Percentiles rank a stretch among this genome's conserved stretches.
phyloP scores from a whole-genome alignment of 2,113 vertebrate species.

The Anguilla japonica region DNA sequence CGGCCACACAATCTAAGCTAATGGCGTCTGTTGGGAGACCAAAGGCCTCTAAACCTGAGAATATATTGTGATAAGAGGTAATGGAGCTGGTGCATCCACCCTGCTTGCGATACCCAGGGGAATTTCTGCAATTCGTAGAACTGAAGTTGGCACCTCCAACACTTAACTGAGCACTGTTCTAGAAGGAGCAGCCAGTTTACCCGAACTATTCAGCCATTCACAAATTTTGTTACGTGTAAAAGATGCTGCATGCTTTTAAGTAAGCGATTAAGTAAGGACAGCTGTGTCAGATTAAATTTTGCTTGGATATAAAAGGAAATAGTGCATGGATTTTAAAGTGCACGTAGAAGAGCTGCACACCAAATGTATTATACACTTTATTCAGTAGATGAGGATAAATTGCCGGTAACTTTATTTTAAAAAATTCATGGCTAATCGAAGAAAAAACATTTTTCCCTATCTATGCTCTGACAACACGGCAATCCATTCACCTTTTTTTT shows the following conservation, averaged over 20 bases:
- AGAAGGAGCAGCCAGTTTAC: neutral
- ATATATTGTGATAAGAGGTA: neutral
- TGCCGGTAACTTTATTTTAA: neutral
- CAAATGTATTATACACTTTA: neutral
- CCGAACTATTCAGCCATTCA: neutral
- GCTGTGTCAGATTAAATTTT: neutral
- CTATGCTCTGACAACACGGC: neutral
- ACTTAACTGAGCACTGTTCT: neutral
- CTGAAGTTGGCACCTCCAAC: neutral
- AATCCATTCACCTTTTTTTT: neutral
- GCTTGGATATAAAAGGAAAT: constrained; percentile 1
- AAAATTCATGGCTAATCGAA: neutral
- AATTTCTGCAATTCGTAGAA: neutral
- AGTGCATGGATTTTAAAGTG: neutral
- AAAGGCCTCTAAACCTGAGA: neutral
- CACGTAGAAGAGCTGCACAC: neutral
- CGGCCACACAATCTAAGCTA: neutral
- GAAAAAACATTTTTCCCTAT: neutral
- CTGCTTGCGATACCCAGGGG: neutral
- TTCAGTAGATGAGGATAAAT: neutral
- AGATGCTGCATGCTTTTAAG: neutral
- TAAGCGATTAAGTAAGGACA: neutral
- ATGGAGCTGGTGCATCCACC: neutral
- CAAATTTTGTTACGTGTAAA: neutral
- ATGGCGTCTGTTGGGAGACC: neutral